Evolutionary conservation across 2,888 invertebrate genomes (phyloP).

Genomic region (Tinea semifulvella): DNA sequence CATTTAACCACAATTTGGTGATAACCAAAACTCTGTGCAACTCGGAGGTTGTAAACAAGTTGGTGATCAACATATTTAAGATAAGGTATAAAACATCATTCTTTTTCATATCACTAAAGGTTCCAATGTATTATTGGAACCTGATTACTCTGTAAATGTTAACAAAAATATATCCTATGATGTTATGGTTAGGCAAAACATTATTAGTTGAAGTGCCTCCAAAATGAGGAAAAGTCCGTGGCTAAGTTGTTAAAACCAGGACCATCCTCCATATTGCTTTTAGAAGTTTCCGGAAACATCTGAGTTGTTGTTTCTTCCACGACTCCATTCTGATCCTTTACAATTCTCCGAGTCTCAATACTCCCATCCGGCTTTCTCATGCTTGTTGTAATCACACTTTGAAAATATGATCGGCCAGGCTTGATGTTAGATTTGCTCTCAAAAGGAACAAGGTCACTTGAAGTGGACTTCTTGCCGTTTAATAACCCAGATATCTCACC

Average conservation of each 20-base stretch:
- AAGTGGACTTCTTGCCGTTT: conserved; percentile 35
- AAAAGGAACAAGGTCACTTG: conserved; percentile 28
- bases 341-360: conserved; percentile 46
- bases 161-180: conserved; percentile 17
- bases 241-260: conserved; percentile 29
- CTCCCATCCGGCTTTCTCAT: conserved; percentile 51
- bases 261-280: conserved; percentile 17
- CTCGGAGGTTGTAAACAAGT: no score
- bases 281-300: conserved; percentile 21
- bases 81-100: no score
- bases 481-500: conserved; percentile 50
- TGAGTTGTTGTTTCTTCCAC: conserved; percentile 41
- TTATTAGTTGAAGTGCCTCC: conserved; percentile 32
- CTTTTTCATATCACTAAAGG: no score
- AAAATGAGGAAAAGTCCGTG: conserved; percentile 40
- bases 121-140: no score
- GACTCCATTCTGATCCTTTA: conserved; percentile 50
- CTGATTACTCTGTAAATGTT: conserved; percentile 20
- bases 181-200: conserved; percentile 28
- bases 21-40: no score
- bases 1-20: no score
- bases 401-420: conserved; percentile 46
- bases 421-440: conserved; percentile 30
- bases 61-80: no score
- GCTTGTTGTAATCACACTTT: conserved; percentile 55